Evolutionary conservation across 2,113 vertebrate species (phyloP).

Genomic region (Gambusia affinis): DNA sequence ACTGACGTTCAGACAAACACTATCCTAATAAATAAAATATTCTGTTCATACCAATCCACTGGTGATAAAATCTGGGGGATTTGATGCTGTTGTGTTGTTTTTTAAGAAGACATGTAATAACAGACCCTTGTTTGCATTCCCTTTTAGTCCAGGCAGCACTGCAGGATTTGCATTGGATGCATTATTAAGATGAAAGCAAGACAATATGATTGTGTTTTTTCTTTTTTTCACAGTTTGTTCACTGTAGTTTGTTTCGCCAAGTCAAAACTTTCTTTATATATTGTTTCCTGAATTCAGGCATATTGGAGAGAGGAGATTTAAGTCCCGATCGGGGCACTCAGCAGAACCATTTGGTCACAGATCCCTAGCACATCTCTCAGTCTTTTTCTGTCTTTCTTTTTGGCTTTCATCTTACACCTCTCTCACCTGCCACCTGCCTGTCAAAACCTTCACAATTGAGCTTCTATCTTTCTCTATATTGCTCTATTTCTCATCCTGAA

Average conservation of each 20-base stretch:
- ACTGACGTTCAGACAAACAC: constrained; percentile 7
- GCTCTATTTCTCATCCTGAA: constrained; percentile 34
- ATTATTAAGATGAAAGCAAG: constrained; percentile 52
- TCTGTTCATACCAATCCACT: constrained; percentile 28
- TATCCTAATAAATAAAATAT: constrained; percentile 66
- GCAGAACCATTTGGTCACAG: constrained; percentile 58
- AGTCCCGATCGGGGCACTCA: constrained; percentile 42
- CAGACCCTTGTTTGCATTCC: constrained; percentile 24
- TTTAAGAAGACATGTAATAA: constrained; percentile 46
- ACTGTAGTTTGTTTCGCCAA: background rate
- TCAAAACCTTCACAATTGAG: constrained; percentile 63
- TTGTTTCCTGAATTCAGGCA: constrained; percentile 39
- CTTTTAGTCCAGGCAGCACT: constrained; percentile 27
- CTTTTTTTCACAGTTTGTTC: background rate
- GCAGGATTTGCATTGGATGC: constrained; percentile 3
- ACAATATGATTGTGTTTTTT: constrained; percentile 3
- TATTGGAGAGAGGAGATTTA: constrained; percentile 62
- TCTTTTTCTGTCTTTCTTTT: constrained; percentile 55
- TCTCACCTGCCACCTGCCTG: constrained; percentile 62
- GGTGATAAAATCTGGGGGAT: constrained; percentile 42
- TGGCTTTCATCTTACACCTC: constrained; percentile 68
- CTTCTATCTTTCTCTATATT: constrained; percentile 52
- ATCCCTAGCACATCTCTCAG: constrained; percentile 36
- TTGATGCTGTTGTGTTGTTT: constrained; percentile 25
- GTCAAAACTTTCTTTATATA: constrained; percentile 56